These are phyloP conservation scores for Polyodon spathula DNA, from an alignment of 2,113 vertebrate species.

Conservation along the genomic window DNA sequence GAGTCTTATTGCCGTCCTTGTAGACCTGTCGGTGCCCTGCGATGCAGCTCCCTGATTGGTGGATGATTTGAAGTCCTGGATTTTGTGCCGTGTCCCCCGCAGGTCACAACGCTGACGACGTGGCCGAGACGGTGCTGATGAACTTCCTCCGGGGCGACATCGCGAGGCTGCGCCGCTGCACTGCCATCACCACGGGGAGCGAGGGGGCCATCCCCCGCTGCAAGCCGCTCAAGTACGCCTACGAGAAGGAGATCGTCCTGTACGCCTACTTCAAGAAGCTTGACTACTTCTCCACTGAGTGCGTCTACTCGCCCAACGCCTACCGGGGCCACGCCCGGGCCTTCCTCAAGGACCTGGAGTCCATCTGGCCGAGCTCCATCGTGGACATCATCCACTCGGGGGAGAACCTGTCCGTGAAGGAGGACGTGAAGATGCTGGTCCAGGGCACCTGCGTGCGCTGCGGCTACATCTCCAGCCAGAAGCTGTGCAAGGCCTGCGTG, in stretches of 20 bases:
- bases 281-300: slow-evolving; percentile 83
- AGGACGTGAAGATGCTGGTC: slow-evolving; percentile 62
- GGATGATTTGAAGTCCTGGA: slow-evolving; percentile 26
- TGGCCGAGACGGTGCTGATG: slow-evolving; percentile 82
- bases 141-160: slow-evolving; percentile 77
- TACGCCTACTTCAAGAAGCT: slow-evolving; percentile 82
- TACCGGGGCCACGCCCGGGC: slow-evolving; percentile 71
- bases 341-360: slow-evolving; percentile 76
- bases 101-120: slow-evolving; percentile 83
- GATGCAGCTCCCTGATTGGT: slow-evolving; percentile 61
- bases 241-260: slow-evolving; percentile 87
- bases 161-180: slow-evolving; percentile 64
- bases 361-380: slow-evolving; percentile 66
- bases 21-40: slow-evolving; percentile 57
- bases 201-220: slow-evolving; percentile 67
- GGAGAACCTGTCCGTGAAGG: slow-evolving; percentile 66
- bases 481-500: slow-evolving; percentile 74
- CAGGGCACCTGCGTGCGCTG: slow-evolving; percentile 71
- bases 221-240: slow-evolving; percentile 79
- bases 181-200: slow-evolving; percentile 57
- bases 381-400: slow-evolving; percentile 78
- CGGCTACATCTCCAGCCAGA: slow-evolving; percentile 76
- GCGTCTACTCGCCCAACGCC: slow-evolving; percentile 77
- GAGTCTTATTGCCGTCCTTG: no score
- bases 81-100: background rate